Percentiles rank a stretch among this genome's conserved stretches.
Evolutionary conservation across 2,797 vertebrate genomes (phyloP).

Genomic region (Phrynocephalus vlangalii): DNA sequence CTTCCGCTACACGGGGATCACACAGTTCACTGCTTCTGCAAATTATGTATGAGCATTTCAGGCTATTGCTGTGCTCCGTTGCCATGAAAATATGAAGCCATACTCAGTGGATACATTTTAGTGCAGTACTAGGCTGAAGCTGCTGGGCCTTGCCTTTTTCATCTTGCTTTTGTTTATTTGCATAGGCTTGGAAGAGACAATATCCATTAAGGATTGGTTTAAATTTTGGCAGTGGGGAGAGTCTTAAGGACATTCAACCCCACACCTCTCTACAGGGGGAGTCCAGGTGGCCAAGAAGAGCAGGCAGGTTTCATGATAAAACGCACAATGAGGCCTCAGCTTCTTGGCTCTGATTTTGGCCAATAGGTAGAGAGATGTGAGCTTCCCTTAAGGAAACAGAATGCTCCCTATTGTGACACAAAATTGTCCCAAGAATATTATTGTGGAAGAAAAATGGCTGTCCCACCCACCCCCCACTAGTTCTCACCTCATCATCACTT

Average conservation of each 20-base stretch:
- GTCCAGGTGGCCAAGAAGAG: slow-evolving; percentile 53
- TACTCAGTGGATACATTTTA: background rate
- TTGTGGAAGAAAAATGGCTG: background rate
- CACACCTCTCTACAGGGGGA: background rate
- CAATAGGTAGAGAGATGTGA: background rate
- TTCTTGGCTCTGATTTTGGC: slow-evolving; percentile 14
- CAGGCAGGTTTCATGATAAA: slow-evolving; percentile 28
- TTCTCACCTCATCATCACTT: background rate
- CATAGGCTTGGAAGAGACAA: too few relatives aligned
- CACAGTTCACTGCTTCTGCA: slow-evolving; percentile 37
- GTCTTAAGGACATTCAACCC: background rate
- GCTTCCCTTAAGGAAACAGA: background rate
- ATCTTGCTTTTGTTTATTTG: too few relatives aligned
- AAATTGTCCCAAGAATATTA: background rate
- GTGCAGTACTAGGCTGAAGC: background rate
- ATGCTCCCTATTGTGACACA: too few relatives aligned
- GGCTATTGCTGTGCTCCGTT: too few relatives aligned
- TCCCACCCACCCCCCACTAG: background rate
- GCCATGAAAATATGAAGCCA: background rate
- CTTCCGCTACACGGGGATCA: slow-evolving; percentile 39
- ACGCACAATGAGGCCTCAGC: background rate
- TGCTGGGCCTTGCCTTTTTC: too few relatives aligned
- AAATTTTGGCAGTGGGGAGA: background rate
- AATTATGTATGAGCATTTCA: background rate
- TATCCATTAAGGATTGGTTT: background rate